phyloP scores from a whole-genome alignment of 1,140 invertebrate species.

The Lucilia sericata region DNA sequence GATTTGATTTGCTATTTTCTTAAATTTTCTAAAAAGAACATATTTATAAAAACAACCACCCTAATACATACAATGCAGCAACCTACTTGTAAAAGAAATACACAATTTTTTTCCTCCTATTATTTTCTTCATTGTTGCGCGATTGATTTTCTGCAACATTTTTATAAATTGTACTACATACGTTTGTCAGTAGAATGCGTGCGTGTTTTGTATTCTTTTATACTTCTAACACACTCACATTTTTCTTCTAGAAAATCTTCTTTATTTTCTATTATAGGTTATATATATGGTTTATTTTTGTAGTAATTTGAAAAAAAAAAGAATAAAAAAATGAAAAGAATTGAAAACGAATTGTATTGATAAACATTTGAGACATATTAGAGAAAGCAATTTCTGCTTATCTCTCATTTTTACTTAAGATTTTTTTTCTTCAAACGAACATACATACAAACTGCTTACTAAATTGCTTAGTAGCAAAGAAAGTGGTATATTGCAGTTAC shows the following conservation, averaged over 20 bases:
- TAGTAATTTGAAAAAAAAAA: not conserved
- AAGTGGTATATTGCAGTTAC: not conserved
- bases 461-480: not conserved
- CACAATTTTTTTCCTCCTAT: not conserved
- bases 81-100: too few species aligned
- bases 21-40: too few species aligned
- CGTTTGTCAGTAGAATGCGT: not conserved
- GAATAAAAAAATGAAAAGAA: not conserved
- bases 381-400: conserved; percentile 22
- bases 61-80: not conserved
- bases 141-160: conserved; percentile 35
- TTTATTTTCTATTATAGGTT: conserved; percentile 29
- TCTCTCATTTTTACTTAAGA: conserved; percentile 22
- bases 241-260: not conserved
- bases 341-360: conserved; percentile 1
- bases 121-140: conserved; percentile 33
- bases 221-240: not conserved
- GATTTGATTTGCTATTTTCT: too few species aligned
- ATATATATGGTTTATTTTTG: not conserved
- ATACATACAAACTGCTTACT: not conserved
- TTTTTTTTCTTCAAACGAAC: too few species aligned
- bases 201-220: too few species aligned
- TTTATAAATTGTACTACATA: not conserved
- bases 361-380: conserved; percentile 23
- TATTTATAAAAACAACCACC: too few species aligned